These are phyloP conservation scores for Tetramorium simillimum DNA, from an alignment of 1,140 invertebrate species.

Conservation along the genomic window DNA sequence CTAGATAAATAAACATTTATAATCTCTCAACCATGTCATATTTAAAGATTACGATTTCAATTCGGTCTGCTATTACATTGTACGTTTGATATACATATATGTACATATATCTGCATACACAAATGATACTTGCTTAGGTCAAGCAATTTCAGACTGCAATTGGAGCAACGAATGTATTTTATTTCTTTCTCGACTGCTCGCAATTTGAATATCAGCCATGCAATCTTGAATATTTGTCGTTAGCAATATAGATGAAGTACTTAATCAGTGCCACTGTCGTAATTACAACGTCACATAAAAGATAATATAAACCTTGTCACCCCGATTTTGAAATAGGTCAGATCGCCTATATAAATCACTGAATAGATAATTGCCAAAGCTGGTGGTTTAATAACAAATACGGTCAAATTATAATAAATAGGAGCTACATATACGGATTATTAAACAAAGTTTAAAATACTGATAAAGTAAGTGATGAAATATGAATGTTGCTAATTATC, in stretches of 20 bases:
- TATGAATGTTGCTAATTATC: not conserved
- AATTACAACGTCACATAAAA: constrained; percentile 30
- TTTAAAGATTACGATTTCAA: not conserved
- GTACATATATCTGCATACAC: not conserved
- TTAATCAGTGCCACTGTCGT: constrained; percentile 39
- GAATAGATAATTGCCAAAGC: not conserved
- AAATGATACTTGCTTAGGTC: not conserved
- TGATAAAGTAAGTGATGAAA: not conserved
- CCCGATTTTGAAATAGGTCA: constrained; percentile 44
- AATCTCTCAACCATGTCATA: not conserved
- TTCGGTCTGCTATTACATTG: not conserved
- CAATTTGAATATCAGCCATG: not conserved
- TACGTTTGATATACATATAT: not conserved
- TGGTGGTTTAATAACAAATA: constrained; percentile 17
- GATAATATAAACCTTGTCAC: not conserved
- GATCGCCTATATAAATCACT: not conserved
- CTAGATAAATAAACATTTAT: not conserved
- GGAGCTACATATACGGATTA: not conserved
- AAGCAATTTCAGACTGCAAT: not conserved
- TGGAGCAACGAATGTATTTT: not conserved
- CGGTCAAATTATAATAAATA: constrained; percentile 33
- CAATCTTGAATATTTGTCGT: constrained; percentile 11
- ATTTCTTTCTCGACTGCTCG: not conserved
- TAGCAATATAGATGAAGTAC: constrained; percentile 25
- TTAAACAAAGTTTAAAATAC: not conserved